Evolutionary conservation across 2,888 invertebrate genomes (phyloP), one percentile per base, ranked within the genome.

Genomic region (Drosophila kambysellisi): DNA sequence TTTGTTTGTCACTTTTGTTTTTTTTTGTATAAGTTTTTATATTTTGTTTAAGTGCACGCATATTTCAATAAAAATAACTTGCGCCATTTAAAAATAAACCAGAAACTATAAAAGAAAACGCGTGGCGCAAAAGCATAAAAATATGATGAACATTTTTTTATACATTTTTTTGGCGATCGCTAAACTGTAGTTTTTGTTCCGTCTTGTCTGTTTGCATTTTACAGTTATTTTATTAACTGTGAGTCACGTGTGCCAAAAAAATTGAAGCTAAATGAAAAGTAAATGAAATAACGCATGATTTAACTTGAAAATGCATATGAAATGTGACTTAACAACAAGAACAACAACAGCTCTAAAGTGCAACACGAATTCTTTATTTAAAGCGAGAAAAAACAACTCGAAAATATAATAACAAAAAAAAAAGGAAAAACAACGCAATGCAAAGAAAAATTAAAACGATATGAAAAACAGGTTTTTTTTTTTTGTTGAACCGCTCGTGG

Each of bases 401-500:
- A 54, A 37, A 52, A 30, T 39, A 32, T 11, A n/a, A 15, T n/a
- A 53, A 25, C 37, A 6, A 63, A 61, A 54, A 61, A 54, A 48
- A 9, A 30, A 64, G 53, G 12, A 57, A 41, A 43, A 43, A 33
- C 48, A 63, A 32, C 39, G 66, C 60, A 60, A 61, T 15, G 43
- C 32, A 67, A 50, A 59, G 57, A 53, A 54, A 70, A 68, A 53
- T 50, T 63, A 66, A 69, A 69, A 66, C 35, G 41, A 63, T 68
- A 30, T 25, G 56, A 62, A 58, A 74, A 83, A 84, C 85, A 52
- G 83, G 82, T 80, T 80, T 76, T 78, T 60, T 25, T 7, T 7
- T 50, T 57, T 15, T 43, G 30, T 57, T 30, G 3, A 59, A 30
- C 60, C 68, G 65, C 59, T 63, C 30, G 15, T 33, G n/a, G 46